Base-by-base conservation (phyloP, 2,888 invertebrate species). In the Rotaria sp. region DNA sequence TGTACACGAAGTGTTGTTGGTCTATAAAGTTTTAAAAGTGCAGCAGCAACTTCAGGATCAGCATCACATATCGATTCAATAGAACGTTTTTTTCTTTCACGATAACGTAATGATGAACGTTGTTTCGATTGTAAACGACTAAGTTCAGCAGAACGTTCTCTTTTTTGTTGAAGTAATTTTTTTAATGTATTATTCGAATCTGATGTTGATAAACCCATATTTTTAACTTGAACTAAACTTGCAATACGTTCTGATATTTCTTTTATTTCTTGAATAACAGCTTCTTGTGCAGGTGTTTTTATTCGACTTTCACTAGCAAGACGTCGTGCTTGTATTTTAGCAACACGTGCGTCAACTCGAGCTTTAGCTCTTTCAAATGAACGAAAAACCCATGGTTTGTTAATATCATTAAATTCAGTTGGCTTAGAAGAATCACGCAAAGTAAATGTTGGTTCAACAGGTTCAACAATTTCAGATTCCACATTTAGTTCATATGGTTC, bases 201-300 rank as follows among this genome's bases (percentile, higher is more conserved):
- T 26, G 80, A 1, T 45, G 80, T 45, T 80, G 80, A 80, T 80
- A 80, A 80, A 45, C 80, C 80, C 80, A 80, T 80, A 80, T 80
- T 80, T 45, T 80, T 80, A 26, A 80, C 80, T 80, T 80, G 80
- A 15, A 80, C 45, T 45, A 80, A 80, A 80, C 26, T 45, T n/a
- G 80, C 45, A n/a, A 80, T 80, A 80, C 80, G 80, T 80, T 80
- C 80, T 26, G 41, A 45, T 15, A 80, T 80, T n/a, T 80, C 80
- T n/a, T 41, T 45, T 13, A 80, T 45, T 45, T 80, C 45, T 45
- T 45, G 2, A 11, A 80, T 41, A 80, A 45, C 80, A 15, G 10
- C 26, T 80, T 80, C 80, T 45, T 80, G 80, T 45, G 26, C 80
- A 11, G 80, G 80, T 45, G 80, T 45, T 80, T 80, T 80, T 8